Evolutionary conservation across 2,888 invertebrate species (phyloP).

Genomic region (Venusia cambrica): DNA sequence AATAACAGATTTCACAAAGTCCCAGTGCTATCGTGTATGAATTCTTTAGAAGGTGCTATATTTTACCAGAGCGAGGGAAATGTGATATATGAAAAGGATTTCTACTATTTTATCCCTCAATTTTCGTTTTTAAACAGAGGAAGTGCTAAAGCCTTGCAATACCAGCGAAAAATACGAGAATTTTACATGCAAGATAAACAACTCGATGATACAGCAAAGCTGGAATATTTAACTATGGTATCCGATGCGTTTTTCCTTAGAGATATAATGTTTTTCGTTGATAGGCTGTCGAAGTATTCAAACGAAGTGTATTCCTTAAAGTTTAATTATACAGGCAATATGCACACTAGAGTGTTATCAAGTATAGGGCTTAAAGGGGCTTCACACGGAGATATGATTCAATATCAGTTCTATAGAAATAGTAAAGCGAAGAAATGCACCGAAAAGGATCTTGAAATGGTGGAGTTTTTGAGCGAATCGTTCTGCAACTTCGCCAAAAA

Average conservation of each 20-base stretch:
- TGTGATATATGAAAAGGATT: conserved; percentile 46
- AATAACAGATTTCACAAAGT: conserved; percentile 47
- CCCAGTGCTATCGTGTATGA: conserved; percentile 46
- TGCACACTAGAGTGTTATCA: conserved; percentile 57
- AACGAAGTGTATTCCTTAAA: conserved; percentile 45
- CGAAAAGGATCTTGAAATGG: conserved; percentile 43
- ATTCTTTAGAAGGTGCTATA: conserved; percentile 55
- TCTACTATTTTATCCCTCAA: conserved; percentile 50
- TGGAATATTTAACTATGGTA: conserved; percentile 47
- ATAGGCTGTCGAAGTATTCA: conserved; percentile 39
- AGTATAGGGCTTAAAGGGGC: conserved; percentile 53
- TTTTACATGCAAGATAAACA: conserved; percentile 51
- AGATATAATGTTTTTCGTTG: conserved; percentile 45
- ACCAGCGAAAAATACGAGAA: conserved; percentile 36
- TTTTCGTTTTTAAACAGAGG: conserved; percentile 37
- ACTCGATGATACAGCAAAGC: conserved; percentile 33
- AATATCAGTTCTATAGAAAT: conserved; percentile 60
- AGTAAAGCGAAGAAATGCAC: conserved; percentile 44
- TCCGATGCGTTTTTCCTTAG: conserved; percentile 53
- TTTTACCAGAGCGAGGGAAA: conserved; percentile 50
- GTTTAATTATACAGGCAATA: conserved; percentile 54
- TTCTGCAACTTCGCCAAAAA: conserved; percentile 61
- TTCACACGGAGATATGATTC: conserved; percentile 61
- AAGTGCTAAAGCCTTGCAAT: conserved; percentile 34
- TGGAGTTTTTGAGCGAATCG: conserved; percentile 49